Base-by-base conservation (phyloP, 2,113 vertebrate species). In the Calypte anna region DNA sequence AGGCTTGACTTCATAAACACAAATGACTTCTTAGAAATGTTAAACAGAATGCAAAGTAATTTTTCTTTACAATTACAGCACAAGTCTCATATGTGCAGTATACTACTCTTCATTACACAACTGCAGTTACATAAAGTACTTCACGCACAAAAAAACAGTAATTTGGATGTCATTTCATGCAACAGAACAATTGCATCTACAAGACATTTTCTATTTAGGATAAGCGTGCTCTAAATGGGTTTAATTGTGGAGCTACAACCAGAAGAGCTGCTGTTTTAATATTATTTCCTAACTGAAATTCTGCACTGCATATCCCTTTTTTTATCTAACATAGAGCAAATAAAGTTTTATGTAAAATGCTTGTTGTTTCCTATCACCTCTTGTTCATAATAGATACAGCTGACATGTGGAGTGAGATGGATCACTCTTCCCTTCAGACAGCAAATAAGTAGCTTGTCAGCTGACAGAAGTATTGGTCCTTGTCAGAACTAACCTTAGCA, bases 151-250 rank as follows among this genome's bases (percentile, higher is more conserved):
- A 86, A 93, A 92, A 92, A 94, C 87, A 96, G 89, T 88, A 46
- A 97, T 92, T 89, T 93, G 82, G 90, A 92, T 96, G 93, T 93
- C 90, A 93, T 91, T 97, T 97, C 70, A 91, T 95, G 70, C 63
- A 90, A 81, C 55, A 79, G 92, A 96, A 96, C 62, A 95, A 91
- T 58, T 82, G 76, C 30, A 83, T 82, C 79, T 68, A 64, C 33
- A 64, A 82, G 73, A 86, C 16, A 55, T 88, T 95, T 96, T 94
- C 84, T 75, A 53, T 91, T 96, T 95, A 90, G 87, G 80, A 55
- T 86, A 93, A 95, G 67, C 75, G 66, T 7, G 57, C 40, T 90
- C 90, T 88, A 96, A 97, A 97, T 88, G 46, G 63, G 31, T 85
- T 96, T 97, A 91, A 95, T 91, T 97, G 96, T 96, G 58, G 51